phyloP scores from a whole-genome alignment of 2,113 vertebrate genomes.

The Nestor notabilis region DNA sequence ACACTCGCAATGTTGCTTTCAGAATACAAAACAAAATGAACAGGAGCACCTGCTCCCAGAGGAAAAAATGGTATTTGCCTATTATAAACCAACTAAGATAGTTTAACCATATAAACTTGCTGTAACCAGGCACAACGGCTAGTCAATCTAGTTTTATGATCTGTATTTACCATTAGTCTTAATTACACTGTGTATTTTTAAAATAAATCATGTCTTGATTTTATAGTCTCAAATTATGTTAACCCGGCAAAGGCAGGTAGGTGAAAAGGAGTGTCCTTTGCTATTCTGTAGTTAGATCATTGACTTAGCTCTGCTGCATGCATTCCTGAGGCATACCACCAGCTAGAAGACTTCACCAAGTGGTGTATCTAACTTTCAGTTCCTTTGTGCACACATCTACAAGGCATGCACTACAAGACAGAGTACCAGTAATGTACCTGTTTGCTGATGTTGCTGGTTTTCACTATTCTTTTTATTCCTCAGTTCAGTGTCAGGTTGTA shows the following conservation, averaged over 20 bases:
- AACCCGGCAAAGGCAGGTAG: neutral
- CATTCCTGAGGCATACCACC: neutral
- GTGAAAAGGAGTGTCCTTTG: neutral
- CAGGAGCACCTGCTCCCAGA: slow-evolving; percentile 27
- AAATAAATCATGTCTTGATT: neutral
- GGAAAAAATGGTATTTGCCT: slow-evolving; percentile 42
- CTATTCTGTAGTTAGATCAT: neutral
- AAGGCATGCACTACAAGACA: neutral
- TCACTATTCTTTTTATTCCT: neutral
- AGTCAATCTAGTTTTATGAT: slow-evolving; percentile 29
- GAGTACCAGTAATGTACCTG: neutral
- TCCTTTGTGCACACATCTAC: neutral
- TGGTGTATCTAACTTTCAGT: neutral
- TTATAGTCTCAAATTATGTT: neutral
- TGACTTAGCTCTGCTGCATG: neutral
- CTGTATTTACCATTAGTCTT: slow-evolving; percentile 16
- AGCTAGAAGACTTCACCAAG: neutral
- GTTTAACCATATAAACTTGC: slow-evolving; percentile 57
- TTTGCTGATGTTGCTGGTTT: neutral
- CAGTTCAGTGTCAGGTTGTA: neutral
- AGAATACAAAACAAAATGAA: slow-evolving; percentile 34
- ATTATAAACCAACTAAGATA: slow-evolving; percentile 48
- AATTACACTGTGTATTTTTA: neutral
- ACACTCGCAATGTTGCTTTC: neutral
- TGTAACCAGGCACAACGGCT: slow-evolving; percentile 16